phyloP scores from a whole-genome alignment of 1,140 invertebrate genomes.

The Rhyzopertha dominica region DNA sequence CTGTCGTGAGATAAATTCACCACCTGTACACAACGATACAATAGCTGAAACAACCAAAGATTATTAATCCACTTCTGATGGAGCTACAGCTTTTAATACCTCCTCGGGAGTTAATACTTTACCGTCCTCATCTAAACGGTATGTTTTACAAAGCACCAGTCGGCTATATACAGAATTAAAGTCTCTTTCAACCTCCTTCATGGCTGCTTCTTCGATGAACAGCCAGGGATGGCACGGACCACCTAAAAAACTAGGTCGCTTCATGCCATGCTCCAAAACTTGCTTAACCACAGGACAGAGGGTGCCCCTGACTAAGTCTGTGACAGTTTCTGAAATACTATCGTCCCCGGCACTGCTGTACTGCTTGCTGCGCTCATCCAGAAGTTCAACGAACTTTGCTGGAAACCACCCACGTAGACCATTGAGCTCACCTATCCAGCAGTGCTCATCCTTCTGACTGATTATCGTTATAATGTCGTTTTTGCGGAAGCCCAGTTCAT shows the following conservation, averaged over 20 bases:
- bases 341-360: slow-evolving; percentile 97
- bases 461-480: slow-evolving; percentile 98
- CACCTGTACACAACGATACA: slow-evolving; percentile 93
- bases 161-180: slow-evolving; percentile 97
- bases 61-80: slow-evolving; percentile 1
- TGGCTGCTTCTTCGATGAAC: slow-evolving; percentile 96
- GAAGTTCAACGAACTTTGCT: slow-evolving; percentile 93
- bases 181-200: slow-evolving; percentile 93
- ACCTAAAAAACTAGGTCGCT: slow-evolving; percentile 76
- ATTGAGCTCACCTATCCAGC: slow-evolving; percentile 99
- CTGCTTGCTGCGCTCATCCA: slow-evolving; percentile 95
- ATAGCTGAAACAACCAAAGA: slow-evolving; percentile 52
- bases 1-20: slow-evolving; percentile 94
- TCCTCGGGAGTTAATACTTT: slow-evolving; percentile 99
- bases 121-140: slow-evolving; percentile 96
- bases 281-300: slow-evolving; percentile 91
- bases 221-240: slow-evolving; percentile 97
- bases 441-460: slow-evolving; percentile 98
- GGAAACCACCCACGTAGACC: slow-evolving; percentile 98
- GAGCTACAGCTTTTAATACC: slow-evolving; percentile 49
- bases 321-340: slow-evolving; percentile 90
- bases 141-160: slow-evolving; percentile 96
- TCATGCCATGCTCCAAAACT: slow-evolving; percentile 95
- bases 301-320: slow-evolving; percentile 91
- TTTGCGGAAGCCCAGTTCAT: slow-evolving; percentile 96